Conservation (phyloP, 2,797 vertebrate species). For the Peromyscus aztecus region DNA sequence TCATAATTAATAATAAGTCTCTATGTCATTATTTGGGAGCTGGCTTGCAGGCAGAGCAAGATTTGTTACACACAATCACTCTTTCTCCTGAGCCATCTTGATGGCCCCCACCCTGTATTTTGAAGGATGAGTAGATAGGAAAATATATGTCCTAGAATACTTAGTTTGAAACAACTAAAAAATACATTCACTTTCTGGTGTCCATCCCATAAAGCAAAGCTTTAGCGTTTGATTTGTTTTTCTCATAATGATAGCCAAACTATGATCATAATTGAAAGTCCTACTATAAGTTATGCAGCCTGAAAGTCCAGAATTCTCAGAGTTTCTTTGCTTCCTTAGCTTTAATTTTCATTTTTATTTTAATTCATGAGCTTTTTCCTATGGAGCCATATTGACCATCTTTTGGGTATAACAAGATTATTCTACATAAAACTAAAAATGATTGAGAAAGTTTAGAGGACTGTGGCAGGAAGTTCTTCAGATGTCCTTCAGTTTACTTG, state of each 20-base stretch:
- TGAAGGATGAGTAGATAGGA: not conserved
- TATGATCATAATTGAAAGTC: not conserved
- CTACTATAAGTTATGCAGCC: not conserved
- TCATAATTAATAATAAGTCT: not conserved
- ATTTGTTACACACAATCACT: not conserved
- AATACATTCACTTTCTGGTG: not conserved
- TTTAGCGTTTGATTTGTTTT: not conserved
- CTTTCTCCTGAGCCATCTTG: not conserved
- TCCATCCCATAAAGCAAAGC: not conserved
- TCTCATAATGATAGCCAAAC: not conserved
- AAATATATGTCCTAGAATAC: not conserved
- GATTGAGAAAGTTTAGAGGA: constrained; percentile 63
- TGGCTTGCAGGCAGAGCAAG: not conserved
- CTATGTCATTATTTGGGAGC: not conserved
- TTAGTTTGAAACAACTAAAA: not conserved
- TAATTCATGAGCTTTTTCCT: not conserved
- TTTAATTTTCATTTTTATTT: constrained; percentile 31
- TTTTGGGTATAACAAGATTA: constrained; percentile 11
- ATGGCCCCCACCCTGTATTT: not conserved
- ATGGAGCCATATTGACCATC: not conserved
- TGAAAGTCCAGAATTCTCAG: not conserved
- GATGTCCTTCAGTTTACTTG: constrained; percentile 84
- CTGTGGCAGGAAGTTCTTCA: constrained; percentile 81
- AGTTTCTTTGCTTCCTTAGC: not conserved
- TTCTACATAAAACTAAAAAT: constrained; percentile 74